Percentiles rank a stretch among this genome's conserved stretches.
Conservation (phyloP, 2,888 invertebrate genomes). For the Erebia ligea region DNA sequence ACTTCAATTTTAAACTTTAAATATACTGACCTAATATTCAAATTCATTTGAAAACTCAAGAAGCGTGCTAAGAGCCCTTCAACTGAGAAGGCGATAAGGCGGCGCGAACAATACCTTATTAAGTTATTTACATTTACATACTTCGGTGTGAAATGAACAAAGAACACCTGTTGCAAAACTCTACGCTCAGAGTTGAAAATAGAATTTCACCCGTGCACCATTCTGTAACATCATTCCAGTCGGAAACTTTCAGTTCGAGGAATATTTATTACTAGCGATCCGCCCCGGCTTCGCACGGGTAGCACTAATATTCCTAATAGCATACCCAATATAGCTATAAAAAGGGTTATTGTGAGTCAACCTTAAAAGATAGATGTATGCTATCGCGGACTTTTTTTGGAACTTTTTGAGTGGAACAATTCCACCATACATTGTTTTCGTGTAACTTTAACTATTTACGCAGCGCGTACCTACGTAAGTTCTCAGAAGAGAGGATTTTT, state of each 20-base stretch:
- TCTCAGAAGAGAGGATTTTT: no score
- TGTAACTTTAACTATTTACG: no score
- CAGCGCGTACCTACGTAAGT: no score
- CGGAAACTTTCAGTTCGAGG: conserved; percentile 20
- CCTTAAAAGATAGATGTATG: no score
- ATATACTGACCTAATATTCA: not conserved
- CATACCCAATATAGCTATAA: no score
- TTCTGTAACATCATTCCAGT: conserved; percentile 19
- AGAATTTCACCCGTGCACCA: conserved; percentile 22
- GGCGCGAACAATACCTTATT: conserved; percentile 23
- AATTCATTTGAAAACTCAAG: conserved; percentile 14
- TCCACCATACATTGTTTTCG: no score
- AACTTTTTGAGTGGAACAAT: no score
- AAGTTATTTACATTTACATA: conserved; percentile 28
- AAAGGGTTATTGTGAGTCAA: no score
- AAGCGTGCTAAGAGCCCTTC: conserved; percentile 13
- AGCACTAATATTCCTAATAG: no score
- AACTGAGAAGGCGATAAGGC: conserved; percentile 15
- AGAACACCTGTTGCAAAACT: conserved; percentile 28
- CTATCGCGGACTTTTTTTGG: no score
- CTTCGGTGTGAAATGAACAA: conserved; percentile 23
- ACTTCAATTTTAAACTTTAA: not conserved
- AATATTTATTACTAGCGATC: conserved; percentile 20
- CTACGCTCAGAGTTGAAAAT: conserved; percentile 14
- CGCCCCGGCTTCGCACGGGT: no score